Evolutionary conservation across 2,113 vertebrate genomes (phyloP), one percentile per base, ranked within the genome.

Genomic region (Podilymbus podiceps): DNA sequence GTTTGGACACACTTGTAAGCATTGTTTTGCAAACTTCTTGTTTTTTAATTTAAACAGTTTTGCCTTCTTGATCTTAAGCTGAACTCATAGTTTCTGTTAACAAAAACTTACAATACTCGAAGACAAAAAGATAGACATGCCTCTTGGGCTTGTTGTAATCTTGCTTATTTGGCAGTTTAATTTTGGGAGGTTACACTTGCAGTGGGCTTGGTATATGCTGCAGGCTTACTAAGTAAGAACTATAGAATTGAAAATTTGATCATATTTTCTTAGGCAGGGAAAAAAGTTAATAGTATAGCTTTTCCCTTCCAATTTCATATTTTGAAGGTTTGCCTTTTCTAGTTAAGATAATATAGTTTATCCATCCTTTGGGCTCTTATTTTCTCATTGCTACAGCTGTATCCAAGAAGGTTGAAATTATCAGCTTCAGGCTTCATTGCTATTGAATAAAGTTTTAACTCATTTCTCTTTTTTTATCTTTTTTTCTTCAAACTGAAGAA

Each of bases 21-120:
- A 46, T 71, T 95, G 75, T 93, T 96, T 95, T 95, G 94, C 89
- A 96, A 95, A 98, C 90, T 96, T 97, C 91, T 90, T 59, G 12
- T 31, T 72, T 95, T 81, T 91, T 47, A 94, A 97, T 97, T 97
- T 95, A 93, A 94, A 73, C 75, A 72, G 83, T 85, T 75, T 95
- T 96, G 80, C 84, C 46, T 94, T 40, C 82, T 95, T 72, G 90
- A 89, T 91, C 93, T 91, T 66, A 58, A 89, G 88, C 88, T 96
- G 81, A 80, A 90, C 38, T 83, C 71, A 21, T 35, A n/a, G 59
- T 72, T 91, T 59, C 94, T 73, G 71, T 52, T 93, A 75, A 72
- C 40, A 85, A 68, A 91, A 89, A 9, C 14, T 28, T 52, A 78
- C 73, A 63, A 69, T 63, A 71, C 74, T 92, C 85, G 90, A 46